Evolutionary conservation across 2,888 invertebrate species (phyloP).

Genomic region (Agonum fuliginosum): DNA sequence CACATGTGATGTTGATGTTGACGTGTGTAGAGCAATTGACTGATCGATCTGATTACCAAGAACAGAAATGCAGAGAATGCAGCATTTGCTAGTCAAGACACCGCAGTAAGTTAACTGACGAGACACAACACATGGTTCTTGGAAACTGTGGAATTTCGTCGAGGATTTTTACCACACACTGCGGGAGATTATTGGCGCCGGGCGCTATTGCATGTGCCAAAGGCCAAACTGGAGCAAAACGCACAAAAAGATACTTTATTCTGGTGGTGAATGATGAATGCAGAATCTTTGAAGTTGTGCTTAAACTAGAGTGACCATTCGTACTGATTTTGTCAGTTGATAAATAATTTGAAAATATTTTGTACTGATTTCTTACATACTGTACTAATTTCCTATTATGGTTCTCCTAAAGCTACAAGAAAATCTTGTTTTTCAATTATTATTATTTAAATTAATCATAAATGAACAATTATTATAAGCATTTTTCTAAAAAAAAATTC

Average conservation of each 20-base stretch:
- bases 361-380: too few species aligned
- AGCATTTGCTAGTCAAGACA: background rate
- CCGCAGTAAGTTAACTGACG: too few species aligned
- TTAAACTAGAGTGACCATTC: too few species aligned
- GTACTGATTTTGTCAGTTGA: too few species aligned
- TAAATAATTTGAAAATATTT: too few species aligned
- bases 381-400: too few species aligned
- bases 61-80: background rate
- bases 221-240: constrained; percentile 17
- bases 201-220: constrained; percentile 13
- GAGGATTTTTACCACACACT: constrained; percentile 15
- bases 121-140: constrained; percentile 8
- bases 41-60: background rate
- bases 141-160: constrained; percentile 17
- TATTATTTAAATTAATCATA: too few species aligned
- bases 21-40: background rate
- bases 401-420: too few species aligned
- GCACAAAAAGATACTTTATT: constrained; percentile 2
- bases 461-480: too few species aligned
- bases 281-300: background rate
- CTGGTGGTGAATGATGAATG: background rate
- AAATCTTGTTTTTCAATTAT: too few species aligned
- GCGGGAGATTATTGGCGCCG: constrained; percentile 1
- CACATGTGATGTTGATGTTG: too few species aligned
- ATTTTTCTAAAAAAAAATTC: too few species aligned